Percentiles rank a stretch among this genome's conserved stretches.
Conservation (phyloP, 2,113 vertebrate genomes). For the Engystomops pustulosus region DNA sequence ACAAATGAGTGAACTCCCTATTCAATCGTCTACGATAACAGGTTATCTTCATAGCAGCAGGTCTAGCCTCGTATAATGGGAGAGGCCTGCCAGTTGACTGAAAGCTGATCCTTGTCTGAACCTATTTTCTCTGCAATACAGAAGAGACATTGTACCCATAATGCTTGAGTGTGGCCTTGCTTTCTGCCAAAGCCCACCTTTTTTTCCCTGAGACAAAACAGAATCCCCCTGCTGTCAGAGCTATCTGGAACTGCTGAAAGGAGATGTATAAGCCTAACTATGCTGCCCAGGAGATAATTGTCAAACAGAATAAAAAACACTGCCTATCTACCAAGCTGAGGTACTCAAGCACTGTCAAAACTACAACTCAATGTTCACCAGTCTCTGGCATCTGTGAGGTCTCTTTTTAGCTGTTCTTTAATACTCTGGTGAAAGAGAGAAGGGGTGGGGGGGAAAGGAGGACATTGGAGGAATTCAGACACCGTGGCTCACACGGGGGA, state of each 20-base stretch:
- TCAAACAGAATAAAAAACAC: slow-evolving; percentile 75
- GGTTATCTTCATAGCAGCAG: slow-evolving; percentile 66
- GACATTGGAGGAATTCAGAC: slow-evolving; percentile 58
- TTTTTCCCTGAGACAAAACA: slow-evolving; percentile 76
- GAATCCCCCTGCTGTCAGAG: slow-evolving; percentile 72
- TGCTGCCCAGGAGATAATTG: slow-evolving; percentile 73
- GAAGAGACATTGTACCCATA: slow-evolving; percentile 75
- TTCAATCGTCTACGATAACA: slow-evolving; percentile 65
- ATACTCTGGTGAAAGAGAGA: slow-evolving; percentile 67
- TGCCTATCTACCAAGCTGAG: slow-evolving; percentile 69
- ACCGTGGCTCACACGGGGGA: slow-evolving; percentile 50
- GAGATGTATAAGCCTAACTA: slow-evolving; percentile 69
- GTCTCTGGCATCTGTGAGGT: slow-evolving; percentile 74
- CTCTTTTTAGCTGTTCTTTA: slow-evolving; percentile 65
- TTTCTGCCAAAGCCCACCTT: slow-evolving; percentile 74
- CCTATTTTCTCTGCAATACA: slow-evolving; percentile 77
- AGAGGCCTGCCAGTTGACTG: slow-evolving; percentile 74
- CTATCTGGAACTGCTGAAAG: slow-evolving; percentile 72
- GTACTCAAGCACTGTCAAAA: slow-evolving; percentile 71
- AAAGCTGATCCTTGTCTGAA: slow-evolving; percentile 82
- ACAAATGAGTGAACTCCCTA: slow-evolving; percentile 53
- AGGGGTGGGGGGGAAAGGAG: slow-evolving; percentile 38
- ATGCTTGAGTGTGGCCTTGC: slow-evolving; percentile 70
- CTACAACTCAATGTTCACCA: slow-evolving; percentile 76
- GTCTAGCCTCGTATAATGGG: slow-evolving; percentile 68